Percentiles rank a stretch among this genome's conserved stretches.
Evolutionary conservation across 2,888 invertebrate species (phyloP).

Genomic region (Heliconius ethilla): DNA sequence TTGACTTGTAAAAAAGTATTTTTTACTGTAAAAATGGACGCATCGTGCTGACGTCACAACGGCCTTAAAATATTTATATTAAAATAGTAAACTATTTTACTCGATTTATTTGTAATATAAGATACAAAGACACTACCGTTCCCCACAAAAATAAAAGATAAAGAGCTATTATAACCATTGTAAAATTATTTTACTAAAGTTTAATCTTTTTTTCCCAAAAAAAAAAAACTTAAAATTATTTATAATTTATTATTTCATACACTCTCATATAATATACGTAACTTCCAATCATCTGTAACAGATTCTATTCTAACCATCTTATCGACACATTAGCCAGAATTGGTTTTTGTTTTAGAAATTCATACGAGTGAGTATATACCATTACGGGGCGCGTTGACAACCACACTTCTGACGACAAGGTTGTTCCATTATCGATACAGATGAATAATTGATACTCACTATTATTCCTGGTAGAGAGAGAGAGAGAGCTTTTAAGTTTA

Average conservation of each 20-base stretch:
- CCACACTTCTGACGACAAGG: slow-evolving; percentile 74
- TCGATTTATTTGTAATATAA: too few species aligned
- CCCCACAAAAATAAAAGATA: too few species aligned
- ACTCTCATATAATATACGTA: slow-evolving; percentile 7
- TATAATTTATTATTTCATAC: not conserved
- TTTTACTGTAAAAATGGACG: too few species aligned
- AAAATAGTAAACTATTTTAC: too few species aligned
- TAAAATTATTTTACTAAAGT: too few species aligned
- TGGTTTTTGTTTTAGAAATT: slow-evolving; percentile 59
- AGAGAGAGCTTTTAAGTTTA: slow-evolving; percentile 30
- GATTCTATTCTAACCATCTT: slow-evolving; percentile 30
- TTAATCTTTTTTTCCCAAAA: too few species aligned
- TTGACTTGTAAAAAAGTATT: too few species aligned
- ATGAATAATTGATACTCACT: slow-evolving; percentile 75
- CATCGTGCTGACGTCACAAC: too few species aligned
- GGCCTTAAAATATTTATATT: too few species aligned
- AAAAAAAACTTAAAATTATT: too few species aligned
- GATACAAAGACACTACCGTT: too few species aligned
- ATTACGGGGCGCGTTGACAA: slow-evolving; percentile 75
- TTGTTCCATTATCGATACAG: slow-evolving; percentile 79
- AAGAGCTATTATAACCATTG: too few species aligned
- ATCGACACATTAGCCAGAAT: slow-evolving; percentile 46
- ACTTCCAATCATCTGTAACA: slow-evolving; percentile 30
- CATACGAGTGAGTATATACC: slow-evolving; percentile 51
- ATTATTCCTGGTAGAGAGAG: slow-evolving; percentile 33